These are phyloP conservation scores for Psix sp. DNA, from an alignment of 1,140 invertebrate species.

Conservation along the genomic window DNA sequence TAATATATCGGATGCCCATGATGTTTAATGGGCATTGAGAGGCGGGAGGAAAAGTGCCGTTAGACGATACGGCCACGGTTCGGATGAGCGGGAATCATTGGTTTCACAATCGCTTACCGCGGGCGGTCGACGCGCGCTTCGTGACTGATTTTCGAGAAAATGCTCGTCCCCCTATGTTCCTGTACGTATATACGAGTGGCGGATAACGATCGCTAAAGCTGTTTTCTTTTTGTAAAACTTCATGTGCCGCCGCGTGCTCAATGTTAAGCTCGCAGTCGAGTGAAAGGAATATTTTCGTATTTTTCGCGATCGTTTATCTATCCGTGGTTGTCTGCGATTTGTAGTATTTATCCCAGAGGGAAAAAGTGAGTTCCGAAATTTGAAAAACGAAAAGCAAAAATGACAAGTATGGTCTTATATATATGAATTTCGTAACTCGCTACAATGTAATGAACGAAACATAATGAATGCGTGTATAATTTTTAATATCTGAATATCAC, in stretches of 20 bases:
- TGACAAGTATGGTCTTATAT: constrained; percentile 1
- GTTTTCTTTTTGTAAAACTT: constrained; percentile 14
- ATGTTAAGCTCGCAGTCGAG: constrained; percentile 9
- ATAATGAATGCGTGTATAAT: too few relatives aligned
- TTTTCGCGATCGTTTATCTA: constrained; percentile 39
- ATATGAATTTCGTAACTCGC: neutral
- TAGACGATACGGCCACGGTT: constrained; percentile 14
- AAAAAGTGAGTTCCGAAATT: constrained; percentile 22
- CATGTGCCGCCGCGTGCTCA: constrained; percentile 2
- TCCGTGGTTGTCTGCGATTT: constrained; percentile 29
- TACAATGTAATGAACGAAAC: too few relatives aligned
- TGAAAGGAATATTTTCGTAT: constrained; percentile 45
- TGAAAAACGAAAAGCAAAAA: constrained; percentile 11
- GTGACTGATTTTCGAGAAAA: constrained; percentile 16
- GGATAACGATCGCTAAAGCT: constrained; percentile 12
- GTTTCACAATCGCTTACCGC: constrained; percentile 36
- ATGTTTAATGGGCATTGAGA: constrained; percentile 34
- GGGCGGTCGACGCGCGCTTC: constrained; percentile 30
- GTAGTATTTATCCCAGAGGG: constrained; percentile 32
- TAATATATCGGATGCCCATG: constrained; percentile 20
- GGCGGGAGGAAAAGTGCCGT: constrained; percentile 19
- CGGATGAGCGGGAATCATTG: constrained; percentile 28
- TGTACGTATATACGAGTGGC: neutral
- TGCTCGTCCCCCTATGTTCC: neutral
- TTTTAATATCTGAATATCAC: neutral